Base-by-base conservation (phyloP, 2,797 vertebrate species). In the Cyprinella venusta region DNA sequence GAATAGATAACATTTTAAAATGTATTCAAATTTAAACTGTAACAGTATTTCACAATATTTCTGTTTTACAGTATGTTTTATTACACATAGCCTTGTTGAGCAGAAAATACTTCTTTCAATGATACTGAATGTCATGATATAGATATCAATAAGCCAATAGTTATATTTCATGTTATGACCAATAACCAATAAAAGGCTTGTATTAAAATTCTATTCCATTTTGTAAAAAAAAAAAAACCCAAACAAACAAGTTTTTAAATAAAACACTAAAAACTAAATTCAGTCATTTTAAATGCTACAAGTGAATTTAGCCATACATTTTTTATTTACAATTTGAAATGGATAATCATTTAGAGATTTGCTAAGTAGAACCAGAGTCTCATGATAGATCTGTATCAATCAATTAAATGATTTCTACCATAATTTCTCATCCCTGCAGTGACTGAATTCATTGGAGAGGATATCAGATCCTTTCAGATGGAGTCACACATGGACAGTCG, bases 361-460 rank as follows among this genome's bases (percentile, higher is more conserved):
- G 40, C n/a, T 24, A 69, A 26, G 5, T 42, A 69, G 40, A 50
- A 54, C 9, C 21, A 52, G 16, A 18, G 5, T 54, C 50, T 63
- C 18, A 63, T 63, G 59, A 26, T 56, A 18, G 33, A 16, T 36
- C 5, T 63, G 21, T 45, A 24, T 64, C 19, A 36, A 50, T 71
- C 13, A 36, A 48, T 81, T 72, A 48, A 50, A 10, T 54, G 7
- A 65, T 68, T 40, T 76, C 2, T 30, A 56, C 36, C 19, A 13
- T 19, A 13, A 19, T 78, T 48, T 83, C 67, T 76, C 5, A 63
- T 80, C 87, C 86, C 81, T 69, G 61, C 92, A 98, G 97, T 98
- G 90, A 96, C 94, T 75, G 97, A 98, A 92, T 97, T 96, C 91
- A 98, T 98, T 36, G 96, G 96, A 30, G 95, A 97, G 90, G 96